phyloP scores from a whole-genome alignment of 1,140 invertebrate species.

The Patella vulgata region DNA sequence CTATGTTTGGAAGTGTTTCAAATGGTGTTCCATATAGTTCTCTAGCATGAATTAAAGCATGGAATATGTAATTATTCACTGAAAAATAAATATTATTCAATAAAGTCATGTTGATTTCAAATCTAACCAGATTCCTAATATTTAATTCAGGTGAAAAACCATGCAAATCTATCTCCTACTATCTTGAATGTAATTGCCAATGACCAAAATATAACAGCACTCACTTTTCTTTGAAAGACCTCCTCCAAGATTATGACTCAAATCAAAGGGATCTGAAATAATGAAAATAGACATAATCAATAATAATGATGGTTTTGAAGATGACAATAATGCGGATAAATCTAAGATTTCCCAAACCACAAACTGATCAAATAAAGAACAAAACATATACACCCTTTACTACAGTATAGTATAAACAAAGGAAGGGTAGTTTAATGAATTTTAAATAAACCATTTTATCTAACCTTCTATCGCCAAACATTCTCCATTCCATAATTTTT shows the following conservation, averaged over 20 bases:
- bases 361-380: no score
- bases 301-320: no score
- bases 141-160: neutral
- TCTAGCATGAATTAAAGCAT: conserved; percentile 69
- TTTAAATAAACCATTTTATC: no score
- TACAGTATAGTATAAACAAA: no score
- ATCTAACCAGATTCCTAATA: neutral
- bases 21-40: conserved; percentile 64
- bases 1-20: conserved; percentile 17
- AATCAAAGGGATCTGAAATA: conserved; percentile 73
- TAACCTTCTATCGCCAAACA: conserved; percentile 73
- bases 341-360: no score
- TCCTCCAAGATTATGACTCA: conserved; percentile 72
- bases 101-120: no score
- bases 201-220: conserved; percentile 33
- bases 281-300: conserved; percentile 13
- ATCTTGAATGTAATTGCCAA: neutral
- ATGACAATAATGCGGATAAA: no score
- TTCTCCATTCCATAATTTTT: conserved; percentile 73
- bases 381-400: no score
- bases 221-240: conserved; percentile 73
- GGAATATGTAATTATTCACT: conserved; percentile 72
- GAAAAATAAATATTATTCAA: conserved; percentile 40
- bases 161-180: neutral
- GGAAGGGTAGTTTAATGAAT: no score